Evolutionary conservation across 2,888 invertebrate species (phyloP).

Genomic region (Eucera pruinosa): DNA sequence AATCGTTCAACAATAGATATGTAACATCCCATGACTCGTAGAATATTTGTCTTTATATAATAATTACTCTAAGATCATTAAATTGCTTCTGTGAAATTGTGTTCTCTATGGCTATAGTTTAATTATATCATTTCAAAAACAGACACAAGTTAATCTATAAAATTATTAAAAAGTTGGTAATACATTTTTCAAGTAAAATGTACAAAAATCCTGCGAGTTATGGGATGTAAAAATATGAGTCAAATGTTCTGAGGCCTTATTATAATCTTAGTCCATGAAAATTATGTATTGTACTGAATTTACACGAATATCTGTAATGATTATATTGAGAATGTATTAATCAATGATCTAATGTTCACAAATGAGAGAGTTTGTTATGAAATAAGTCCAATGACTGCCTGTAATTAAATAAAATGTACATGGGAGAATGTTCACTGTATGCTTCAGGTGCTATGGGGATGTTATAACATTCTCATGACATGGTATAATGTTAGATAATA

Average conservation of each 20-base stretch:
- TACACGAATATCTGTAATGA: conserved; percentile 64
- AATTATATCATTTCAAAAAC: neutral
- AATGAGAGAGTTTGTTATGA: conserved; percentile 77
- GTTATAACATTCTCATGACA: conserved; percentile 70
- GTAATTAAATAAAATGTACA: conserved; percentile 77
- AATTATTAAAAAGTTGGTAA: neutral
- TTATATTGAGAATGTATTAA: conserved; percentile 66
- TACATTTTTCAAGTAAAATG: neutral
- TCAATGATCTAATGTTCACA: conserved; percentile 66
- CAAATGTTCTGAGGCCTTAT: conserved; percentile 79
- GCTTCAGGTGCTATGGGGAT: conserved; percentile 75
- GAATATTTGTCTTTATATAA: conserved; percentile 31
- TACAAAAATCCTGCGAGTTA: conserved; percentile 52
- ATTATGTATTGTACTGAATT: conserved; percentile 70
- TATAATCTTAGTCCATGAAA: conserved; percentile 69
- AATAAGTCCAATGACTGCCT: conserved; percentile 81
- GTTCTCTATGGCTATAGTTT: neutral
- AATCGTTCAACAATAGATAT: conserved; percentile 66
- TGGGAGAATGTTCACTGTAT: conserved; percentile 81
- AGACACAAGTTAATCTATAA: neutral
- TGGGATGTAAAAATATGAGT: conserved; percentile 63
- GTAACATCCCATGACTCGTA: conserved; percentile 65
- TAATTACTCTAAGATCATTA: neutral
- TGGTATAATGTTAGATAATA: conserved; percentile 71
- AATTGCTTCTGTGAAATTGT: neutral